Evolutionary conservation across 2,888 invertebrate genomes (phyloP), one percentile per base, ranked within the genome.

Genomic region (Hirtodrosophila confusa): DNA sequence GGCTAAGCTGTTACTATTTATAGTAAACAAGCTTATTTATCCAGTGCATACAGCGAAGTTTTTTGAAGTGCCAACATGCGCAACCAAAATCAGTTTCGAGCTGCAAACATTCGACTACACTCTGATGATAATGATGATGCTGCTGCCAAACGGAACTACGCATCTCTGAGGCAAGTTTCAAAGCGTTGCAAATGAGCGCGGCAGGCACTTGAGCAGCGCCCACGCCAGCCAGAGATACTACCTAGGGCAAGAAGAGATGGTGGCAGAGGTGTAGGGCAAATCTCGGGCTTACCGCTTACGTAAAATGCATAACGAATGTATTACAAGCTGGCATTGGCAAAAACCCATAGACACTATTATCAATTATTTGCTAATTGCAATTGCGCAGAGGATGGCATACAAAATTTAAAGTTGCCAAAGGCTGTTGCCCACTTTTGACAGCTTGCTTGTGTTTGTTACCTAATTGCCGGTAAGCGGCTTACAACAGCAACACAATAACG

Each of bases 281-380:
- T 36, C 6, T 23, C n/a, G 4, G n/a, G 23, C 12, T n/a, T 62
- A 48, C 33, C 24, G 31, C 67, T 78, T 82, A 82, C 64, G 68
- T 69, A 70, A 80, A 77, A 49, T 74, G 60, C 74, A 70, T 61
- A 56, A 44, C 53, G 39, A 36, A 51, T 47, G 33, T 51, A 44
- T 11, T 40, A 24, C 35, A 4, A 41, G 9, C 55, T 67, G 49
- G 45, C 68, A 69, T 54, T 63, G 58, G 9, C 55, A 6, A 43
- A 65, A 49, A 45, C 43, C 43, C 24, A 50, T 51, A 41, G 53
- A 55, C 63, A 60, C 40, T 54, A 54, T 64, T 48, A 64, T 69
- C 57, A 74, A 70, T 76, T 64, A 58, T 73, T 79, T 63, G 65
- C 65, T 65, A 79, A 79, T 82, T 79, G 76, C 65, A 70, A 58